These are phyloP conservation scores for Diceros bicornis DNA, from an alignment of 2,797 vertebrate species.

Conservation along the genomic window DNA sequence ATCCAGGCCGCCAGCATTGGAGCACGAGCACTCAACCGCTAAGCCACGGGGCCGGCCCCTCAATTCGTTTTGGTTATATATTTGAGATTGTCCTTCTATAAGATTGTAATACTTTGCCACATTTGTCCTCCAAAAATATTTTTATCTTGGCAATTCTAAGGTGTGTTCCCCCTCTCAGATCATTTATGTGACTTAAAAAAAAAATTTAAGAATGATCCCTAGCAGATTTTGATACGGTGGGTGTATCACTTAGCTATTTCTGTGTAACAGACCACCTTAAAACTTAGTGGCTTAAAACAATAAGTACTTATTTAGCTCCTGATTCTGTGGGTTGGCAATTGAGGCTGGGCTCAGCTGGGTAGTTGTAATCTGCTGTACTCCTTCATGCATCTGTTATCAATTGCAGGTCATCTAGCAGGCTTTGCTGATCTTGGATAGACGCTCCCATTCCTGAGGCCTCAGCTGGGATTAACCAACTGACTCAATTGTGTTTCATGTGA, in stretches of 20 bases:
- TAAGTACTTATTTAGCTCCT: background rate
- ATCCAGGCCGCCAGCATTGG: too few species aligned
- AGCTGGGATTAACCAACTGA: background rate
- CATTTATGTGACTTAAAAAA: constrained; percentile 3
- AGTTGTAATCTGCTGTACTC: background rate
- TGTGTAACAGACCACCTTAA: background rate
- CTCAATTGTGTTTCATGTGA: background rate
- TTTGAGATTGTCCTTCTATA: background rate
- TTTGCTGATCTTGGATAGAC: constrained; percentile 11
- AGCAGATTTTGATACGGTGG: background rate
- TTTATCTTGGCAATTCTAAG: constrained; percentile 16
- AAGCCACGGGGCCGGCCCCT: too few species aligned
- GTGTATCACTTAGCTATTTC: constrained; percentile 7
- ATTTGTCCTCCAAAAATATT: constrained; percentile 1
- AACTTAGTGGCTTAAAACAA: background rate
- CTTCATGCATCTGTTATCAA: background rate
- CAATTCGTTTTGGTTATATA: background rate
- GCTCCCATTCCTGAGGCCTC: background rate
- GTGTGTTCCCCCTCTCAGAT: background rate
- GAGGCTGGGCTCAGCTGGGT: constrained; percentile 16
- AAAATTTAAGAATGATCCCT: background rate
- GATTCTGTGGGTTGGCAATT: background rate
- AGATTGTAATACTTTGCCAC: background rate
- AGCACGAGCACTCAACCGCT: too few species aligned
- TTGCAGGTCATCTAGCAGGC: background rate